Percentiles rank a stretch among this genome's conserved stretches.
phyloP scores from a whole-genome alignment of 2,888 invertebrate species.

The Leptopterna dolabrata region DNA sequence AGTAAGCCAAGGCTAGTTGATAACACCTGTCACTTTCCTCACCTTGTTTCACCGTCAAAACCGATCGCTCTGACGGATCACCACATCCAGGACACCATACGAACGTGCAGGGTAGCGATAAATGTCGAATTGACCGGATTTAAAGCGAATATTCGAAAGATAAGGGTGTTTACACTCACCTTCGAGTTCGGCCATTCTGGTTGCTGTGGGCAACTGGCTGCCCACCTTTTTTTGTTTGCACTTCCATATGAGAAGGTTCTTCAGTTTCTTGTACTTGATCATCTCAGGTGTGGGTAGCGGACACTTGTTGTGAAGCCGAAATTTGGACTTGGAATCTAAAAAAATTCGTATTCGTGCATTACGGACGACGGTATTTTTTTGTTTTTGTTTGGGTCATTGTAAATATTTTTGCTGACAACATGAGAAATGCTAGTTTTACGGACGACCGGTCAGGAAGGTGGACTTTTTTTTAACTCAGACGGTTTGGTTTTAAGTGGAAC shows the following conservation, averaged over 20 bases:
- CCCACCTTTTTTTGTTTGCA: slow-evolving; percentile 59
- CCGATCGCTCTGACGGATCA: not conserved
- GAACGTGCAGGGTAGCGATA: not conserved
- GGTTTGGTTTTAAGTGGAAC: not conserved
- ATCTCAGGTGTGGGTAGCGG: slow-evolving; percentile 25
- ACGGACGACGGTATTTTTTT: not conserved
- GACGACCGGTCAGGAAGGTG: not conserved
- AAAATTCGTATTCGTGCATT: not conserved
- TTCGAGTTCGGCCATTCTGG: slow-evolving; percentile 61
- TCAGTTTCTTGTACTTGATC: slow-evolving; percentile 58
- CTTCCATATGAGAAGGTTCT: slow-evolving; percentile 59
- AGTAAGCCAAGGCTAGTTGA: slow-evolving; percentile 57
- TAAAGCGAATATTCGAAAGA: slow-evolving; percentile 22
- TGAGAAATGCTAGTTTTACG: not conserved
- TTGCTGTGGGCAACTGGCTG: slow-evolving; percentile 61
- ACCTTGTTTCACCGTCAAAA: not conserved
- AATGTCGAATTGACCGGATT: slow-evolving; percentile 15
- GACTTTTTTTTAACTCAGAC: not conserved
- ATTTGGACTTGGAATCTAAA: not conserved
- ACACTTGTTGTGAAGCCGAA: slow-evolving; percentile 5
- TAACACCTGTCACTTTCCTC: slow-evolving; percentile 52
- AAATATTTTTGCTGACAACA: not conserved
- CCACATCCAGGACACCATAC: not conserved
- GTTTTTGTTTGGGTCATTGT: not conserved
- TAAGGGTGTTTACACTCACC: slow-evolving; percentile 59